Evolutionary conservation across 2,113 vertebrate genomes (phyloP).

Genomic region (Platichthys stellatus): DNA sequence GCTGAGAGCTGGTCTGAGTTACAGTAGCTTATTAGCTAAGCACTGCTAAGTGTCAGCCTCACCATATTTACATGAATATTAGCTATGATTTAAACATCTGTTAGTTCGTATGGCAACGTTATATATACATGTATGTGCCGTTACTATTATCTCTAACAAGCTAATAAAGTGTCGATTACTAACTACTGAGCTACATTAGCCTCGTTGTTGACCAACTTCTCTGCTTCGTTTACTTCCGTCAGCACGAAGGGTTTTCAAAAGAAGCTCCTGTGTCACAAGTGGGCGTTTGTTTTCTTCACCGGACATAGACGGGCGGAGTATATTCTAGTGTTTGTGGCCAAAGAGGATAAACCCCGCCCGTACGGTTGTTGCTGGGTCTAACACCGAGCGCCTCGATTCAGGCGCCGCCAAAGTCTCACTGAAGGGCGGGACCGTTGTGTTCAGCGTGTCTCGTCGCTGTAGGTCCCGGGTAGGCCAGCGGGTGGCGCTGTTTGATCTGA

Average conservation of each 20-base stretch:
- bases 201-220: neutral
- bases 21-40: conserved; percentile 2
- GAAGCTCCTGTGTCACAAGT: neutral
- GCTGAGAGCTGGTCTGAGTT: neutral
- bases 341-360: conserved; percentile 16
- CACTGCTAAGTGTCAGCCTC: neutral
- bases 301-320: neutral
- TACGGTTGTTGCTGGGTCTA: neutral
- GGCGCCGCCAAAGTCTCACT: conserved; percentile 73
- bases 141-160: neutral
- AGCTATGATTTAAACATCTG: neutral
- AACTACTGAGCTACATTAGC: neutral
- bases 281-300: neutral
- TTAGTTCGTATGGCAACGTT: no score
- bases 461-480: neutral
- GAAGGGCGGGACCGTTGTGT: conserved; percentile 67
- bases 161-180: neutral
- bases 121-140: neutral
- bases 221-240: conserved; percentile 49
- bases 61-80: neutral
- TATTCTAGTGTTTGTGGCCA: neutral
- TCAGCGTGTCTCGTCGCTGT: conserved; percentile 12
- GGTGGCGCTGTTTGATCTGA: conserved; percentile 23
- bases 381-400: neutral
- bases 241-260: conserved; percentile 44